Evolutionary conservation across 1,140 invertebrate species (phyloP).

Genomic region (Mycetomoellerius zeteki): DNA sequence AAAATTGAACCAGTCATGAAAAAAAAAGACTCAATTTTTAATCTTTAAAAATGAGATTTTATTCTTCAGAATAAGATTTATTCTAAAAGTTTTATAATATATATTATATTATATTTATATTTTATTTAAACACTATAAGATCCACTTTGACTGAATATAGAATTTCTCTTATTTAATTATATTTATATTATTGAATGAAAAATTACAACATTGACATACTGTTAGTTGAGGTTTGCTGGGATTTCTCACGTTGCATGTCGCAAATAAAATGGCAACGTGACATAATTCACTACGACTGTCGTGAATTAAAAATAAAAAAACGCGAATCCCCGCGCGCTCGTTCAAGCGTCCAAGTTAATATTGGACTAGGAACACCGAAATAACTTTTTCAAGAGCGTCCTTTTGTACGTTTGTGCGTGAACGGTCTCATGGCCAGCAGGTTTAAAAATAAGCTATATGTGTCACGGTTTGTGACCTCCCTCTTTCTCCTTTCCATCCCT

Average conservation of each 20-base stretch:
- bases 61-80: no score
- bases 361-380: conserved; percentile 74
- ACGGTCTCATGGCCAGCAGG: conserved; percentile 80
- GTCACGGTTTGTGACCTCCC: conserved; percentile 52
- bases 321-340: background rate
- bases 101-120: no score
- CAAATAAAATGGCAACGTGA: background rate
- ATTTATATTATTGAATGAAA: no score
- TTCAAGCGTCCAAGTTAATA: conserved; percentile 16
- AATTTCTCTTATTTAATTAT: no score
- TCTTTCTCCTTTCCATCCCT: conserved; percentile 49
- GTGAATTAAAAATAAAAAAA: background rate
- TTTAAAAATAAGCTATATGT: conserved; percentile 81
- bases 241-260: background rate
- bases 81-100: no score
- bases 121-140: no score
- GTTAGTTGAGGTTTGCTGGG: no score
- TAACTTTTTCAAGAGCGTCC: conserved; percentile 85
- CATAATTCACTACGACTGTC: background rate
- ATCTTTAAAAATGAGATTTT: no score
- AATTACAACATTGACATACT: no score
- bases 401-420: conserved; percentile 36
- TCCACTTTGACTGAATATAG: no score
- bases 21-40: no score
- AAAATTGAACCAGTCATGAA: no score